Percentiles rank a stretch among this genome's conserved stretches.
Conservation (phyloP, 2,797 vertebrate genomes). For the Pseudochirops cupreus region DNA sequence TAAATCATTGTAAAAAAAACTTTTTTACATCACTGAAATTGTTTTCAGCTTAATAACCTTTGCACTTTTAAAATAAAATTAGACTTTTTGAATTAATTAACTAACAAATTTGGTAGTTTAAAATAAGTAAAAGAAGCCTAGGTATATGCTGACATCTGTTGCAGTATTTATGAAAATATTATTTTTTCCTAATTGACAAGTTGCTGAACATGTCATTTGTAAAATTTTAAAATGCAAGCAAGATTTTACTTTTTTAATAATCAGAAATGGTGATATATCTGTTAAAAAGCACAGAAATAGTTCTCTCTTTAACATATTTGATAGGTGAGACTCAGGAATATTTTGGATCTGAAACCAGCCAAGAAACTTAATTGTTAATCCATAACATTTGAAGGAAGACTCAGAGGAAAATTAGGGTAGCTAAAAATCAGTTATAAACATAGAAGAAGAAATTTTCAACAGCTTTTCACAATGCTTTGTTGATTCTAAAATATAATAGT, state of each 20-base stretch:
- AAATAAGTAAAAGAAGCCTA: conserved; percentile 69
- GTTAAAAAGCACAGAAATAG: conserved; percentile 47
- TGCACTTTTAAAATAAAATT: conserved; percentile 80
- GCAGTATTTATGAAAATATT: conserved; percentile 66
- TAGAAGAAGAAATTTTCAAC: conserved; percentile 50
- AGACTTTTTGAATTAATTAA: conserved; percentile 64
- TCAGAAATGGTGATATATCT: conserved; percentile 68
- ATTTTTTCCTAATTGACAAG: conserved; percentile 70
- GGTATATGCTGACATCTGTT: conserved; percentile 57
- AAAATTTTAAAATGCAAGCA: conserved; percentile 73
- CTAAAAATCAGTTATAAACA: conserved; percentile 47
- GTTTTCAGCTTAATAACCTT: conserved; percentile 77
- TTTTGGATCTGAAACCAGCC: conserved; percentile 73
- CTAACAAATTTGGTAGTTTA: conserved; percentile 66
- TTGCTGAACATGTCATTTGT: conserved; percentile 65
- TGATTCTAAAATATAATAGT: conserved; percentile 30
- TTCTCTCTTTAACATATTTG: conserved; percentile 50
- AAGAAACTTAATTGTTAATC: conserved; percentile 54
- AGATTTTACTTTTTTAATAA: conserved; percentile 75
- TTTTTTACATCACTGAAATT: conserved; percentile 79
- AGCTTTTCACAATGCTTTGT: conserved; percentile 27
- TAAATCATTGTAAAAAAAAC: conserved; percentile 84
- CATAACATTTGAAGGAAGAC: conserved; percentile 45
- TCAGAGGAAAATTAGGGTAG: conserved; percentile 59
- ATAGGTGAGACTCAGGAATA: conserved; percentile 73